A percentile compares a stretch with the other conserved stretches of the same genome.
phyloP scores from a whole-genome alignment of 1,140 invertebrate species.

The Drosophila bipectinata region DNA sequence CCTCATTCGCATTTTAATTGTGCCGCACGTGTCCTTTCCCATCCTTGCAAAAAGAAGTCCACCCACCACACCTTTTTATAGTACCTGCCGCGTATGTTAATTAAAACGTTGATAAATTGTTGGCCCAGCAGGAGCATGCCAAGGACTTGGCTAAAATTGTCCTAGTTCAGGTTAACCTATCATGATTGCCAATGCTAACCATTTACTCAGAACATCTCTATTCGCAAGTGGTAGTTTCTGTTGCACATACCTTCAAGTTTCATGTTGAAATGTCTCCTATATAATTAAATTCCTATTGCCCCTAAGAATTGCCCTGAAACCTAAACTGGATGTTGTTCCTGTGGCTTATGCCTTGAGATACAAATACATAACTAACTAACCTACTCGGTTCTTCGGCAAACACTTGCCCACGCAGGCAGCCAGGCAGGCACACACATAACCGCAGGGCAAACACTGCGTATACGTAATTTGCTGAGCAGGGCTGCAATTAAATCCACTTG shows the following conservation, averaged over 20 bases:
- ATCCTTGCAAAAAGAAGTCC: not conserved
- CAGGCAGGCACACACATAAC: not conserved
- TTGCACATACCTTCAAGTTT: no score
- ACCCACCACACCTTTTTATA: constrained; percentile 10
- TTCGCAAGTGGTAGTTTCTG: no score
- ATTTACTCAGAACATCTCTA: no score
- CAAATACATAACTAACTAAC: constrained; percentile 47
- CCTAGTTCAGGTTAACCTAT: not conserved
- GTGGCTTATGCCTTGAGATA: constrained; percentile 28
- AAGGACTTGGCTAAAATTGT: not conserved
- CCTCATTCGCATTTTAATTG: constrained; percentile 54
- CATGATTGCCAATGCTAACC: no score
- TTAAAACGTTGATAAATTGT: constrained; percentile 73
- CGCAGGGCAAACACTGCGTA: constrained; percentile 50
- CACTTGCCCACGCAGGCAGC: constrained; percentile 7
- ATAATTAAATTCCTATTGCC: not conserved
- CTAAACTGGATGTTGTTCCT: constrained; percentile 4
- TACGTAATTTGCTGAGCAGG: constrained; percentile 45
- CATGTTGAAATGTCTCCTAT: constrained; percentile 2
- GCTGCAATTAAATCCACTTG: constrained; percentile 49
- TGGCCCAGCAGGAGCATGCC: constrained; percentile 24
- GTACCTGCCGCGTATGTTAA: constrained; percentile 53
- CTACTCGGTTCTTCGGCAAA: constrained; percentile 18
- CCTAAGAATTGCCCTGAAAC: constrained; percentile 13
- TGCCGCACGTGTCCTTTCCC: constrained; percentile 49